Evolutionary conservation across 1,140 invertebrate species (phyloP), one percentile per base, ranked within the genome.

Genomic region (Hylaeus volcanicus): DNA sequence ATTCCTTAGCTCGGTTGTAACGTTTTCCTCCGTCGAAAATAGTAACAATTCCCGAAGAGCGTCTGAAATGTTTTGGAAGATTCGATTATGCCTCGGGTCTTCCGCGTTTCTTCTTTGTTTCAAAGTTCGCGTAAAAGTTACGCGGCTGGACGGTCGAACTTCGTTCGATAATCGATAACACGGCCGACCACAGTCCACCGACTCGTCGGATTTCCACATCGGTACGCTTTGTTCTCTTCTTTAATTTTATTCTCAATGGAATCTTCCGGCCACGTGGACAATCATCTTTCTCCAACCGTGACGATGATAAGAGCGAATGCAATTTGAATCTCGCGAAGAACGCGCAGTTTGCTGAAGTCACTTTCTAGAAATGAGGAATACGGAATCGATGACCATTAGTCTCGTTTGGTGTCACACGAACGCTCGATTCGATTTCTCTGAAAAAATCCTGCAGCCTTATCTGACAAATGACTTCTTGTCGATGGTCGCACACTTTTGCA

Each of bases 151-250:
- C 8, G 43, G 12, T n/a, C 1, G 15, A 45, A 65, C n/a, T 45
- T 9, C 37, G 11, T 26, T 55, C 74, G 51, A 45, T 51, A 55
- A 75, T 56, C 63, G 63, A 75, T 75, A 55, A 56, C 12, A 12
- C 43, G 39, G 56, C n/a, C 39, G 55, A 63, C 61, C 51, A 45
- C 51, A 5, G 9, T 11, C 12, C 2, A 26, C 15, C 14, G 41
- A 41, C 4, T 8, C 37, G 6, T 37, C 12, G 5, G 15, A n/a
- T 9, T 37, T 56, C 55, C 55, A 4, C n/a, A 15, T 56, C 15
- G n/a, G 55, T 26, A 14, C 15, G n/a, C 15, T 60, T 60, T 11
- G 51, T 37, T 73, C 4, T 58, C 55, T 45, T 26, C 14, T 11
- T n/a, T 58, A 8, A 69, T 11, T 53, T 69, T 3, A 14, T 48